These are phyloP conservation scores for Tylochromis polylepis DNA, from an alignment of 2,113 vertebrate species.

Conservation along the genomic window DNA sequence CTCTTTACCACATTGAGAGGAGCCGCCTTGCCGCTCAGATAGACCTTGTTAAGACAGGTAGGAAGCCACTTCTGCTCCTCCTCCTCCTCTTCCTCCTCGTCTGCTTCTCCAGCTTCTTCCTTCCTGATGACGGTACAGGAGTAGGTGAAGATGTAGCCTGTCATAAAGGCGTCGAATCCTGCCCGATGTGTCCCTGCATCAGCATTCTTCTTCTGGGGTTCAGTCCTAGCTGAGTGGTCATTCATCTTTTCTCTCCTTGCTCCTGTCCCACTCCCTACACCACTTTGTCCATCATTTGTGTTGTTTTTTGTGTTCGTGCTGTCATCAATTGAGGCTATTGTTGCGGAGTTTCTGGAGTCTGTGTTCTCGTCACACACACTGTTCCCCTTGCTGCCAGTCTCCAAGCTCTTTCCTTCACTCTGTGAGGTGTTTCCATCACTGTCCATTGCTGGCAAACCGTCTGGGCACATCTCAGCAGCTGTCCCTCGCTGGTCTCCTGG, in stretches of 20 bases:
- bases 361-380: neutral
- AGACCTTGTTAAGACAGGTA: conserved; percentile 88
- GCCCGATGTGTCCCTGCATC: conserved; percentile 83
- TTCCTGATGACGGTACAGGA: conserved; percentile 67
- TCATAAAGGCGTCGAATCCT: conserved; percentile 98
- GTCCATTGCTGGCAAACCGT: neutral
- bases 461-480: neutral
- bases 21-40: conserved; percentile 90
- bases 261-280: neutral
- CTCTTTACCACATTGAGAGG: conserved; percentile 92
- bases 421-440: neutral
- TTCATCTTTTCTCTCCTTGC: neutral
- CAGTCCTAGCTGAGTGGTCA: neutral
- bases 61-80: conserved; percentile 68
- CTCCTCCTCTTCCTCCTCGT: neutral
- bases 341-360: neutral
- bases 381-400: neutral
- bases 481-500: neutral
- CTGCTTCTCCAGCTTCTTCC: neutral
- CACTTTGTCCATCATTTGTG: neutral
- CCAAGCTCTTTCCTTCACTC: neutral
- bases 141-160: conserved; percentile 88
- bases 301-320: neutral
- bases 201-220: conserved; percentile 17
- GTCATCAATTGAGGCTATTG: neutral